Percentiles rank a stretch among this genome's conserved stretches.
Evolutionary conservation across 2,888 invertebrate genomes (phyloP).

Genomic region (Syrista parreyssii): DNA sequence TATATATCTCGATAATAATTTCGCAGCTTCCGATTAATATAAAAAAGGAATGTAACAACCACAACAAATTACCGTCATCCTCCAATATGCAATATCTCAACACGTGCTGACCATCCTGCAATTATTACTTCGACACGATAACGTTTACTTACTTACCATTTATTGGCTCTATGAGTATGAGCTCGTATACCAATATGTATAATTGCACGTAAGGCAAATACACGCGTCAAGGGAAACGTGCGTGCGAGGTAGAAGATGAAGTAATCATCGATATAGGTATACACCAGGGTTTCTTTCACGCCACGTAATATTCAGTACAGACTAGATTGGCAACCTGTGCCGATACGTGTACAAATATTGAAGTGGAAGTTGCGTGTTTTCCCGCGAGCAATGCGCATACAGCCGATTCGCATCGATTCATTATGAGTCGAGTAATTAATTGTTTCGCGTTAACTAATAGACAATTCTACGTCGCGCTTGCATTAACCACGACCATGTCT

Average conservation of each 20-base stretch:
- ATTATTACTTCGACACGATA: not conserved
- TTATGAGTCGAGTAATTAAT: constrained; percentile 11
- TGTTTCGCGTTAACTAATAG: constrained; percentile 8
- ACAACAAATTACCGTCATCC: not conserved
- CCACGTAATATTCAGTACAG: not conserved
- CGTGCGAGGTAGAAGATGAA: not conserved
- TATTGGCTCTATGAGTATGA: not conserved
- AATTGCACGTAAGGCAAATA: not conserved
- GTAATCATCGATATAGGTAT: not conserved
- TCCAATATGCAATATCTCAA: not conserved
- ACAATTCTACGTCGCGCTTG: not conserved
- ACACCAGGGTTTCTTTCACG: not conserved
- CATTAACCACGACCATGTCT: no score
- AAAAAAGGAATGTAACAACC: not conserved
- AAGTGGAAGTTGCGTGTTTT: not conserved
- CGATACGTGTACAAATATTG: not conserved
- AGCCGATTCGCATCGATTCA: constrained; percentile 9
- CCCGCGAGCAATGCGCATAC: not conserved
- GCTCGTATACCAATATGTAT: not conserved
- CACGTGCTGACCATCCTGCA: not conserved
- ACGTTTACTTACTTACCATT: not conserved
- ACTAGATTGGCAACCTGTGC: not conserved
- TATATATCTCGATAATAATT: not conserved
- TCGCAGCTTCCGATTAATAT: not conserved
- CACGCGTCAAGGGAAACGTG: not conserved